phyloP scores from a whole-genome alignment of 2,797 vertebrate genomes.

The Champsocephalus esox region DNA sequence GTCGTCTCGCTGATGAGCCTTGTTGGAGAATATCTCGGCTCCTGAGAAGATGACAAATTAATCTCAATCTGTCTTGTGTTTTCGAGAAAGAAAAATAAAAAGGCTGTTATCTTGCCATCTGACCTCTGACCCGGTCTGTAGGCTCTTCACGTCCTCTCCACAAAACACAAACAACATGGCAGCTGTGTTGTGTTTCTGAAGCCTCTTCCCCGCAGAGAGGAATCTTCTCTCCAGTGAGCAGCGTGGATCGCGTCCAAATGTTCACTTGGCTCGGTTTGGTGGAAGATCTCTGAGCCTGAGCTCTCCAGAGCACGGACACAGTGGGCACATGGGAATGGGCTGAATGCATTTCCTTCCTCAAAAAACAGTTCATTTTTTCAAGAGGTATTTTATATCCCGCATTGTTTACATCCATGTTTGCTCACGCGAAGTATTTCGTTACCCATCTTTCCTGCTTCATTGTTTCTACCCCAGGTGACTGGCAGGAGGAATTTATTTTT shows the following conservation, averaged over 20 bases:
- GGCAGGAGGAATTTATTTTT: too few species aligned
- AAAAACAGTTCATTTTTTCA: neutral
- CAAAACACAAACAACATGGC: slow-evolving; percentile 50
- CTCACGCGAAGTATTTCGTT: neutral
- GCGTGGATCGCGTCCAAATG: slow-evolving; percentile 27
- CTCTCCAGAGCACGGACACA: neutral
- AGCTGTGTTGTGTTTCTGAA: slow-evolving; percentile 32
- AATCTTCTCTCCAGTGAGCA: slow-evolving; percentile 18
- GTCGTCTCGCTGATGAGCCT: slow-evolving; percentile 4
- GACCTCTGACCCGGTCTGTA: slow-evolving; percentile 31
- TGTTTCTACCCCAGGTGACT: neutral
- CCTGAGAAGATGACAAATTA: slow-evolving; percentile 11
- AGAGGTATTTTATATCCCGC: neutral
- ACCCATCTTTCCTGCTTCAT: neutral
- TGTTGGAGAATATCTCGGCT: neutral
- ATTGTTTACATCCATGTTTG: neutral
- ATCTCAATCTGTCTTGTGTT: slow-evolving; percentile 17
- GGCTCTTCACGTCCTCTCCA: slow-evolving; percentile 8
- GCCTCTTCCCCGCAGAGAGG: slow-evolving; percentile 9
- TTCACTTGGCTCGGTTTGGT: slow-evolving; percentile 3
- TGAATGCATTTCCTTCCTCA: neutral
- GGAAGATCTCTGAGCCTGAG: slow-evolving; percentile 24
- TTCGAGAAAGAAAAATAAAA: slow-evolving; percentile 6
- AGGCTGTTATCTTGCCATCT: slow-evolving; percentile 7
- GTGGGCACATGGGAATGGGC: neutral